Evolutionary conservation across 2,888 invertebrate species (phyloP).

Genomic region (Cheilosia vulpina): DNA sequence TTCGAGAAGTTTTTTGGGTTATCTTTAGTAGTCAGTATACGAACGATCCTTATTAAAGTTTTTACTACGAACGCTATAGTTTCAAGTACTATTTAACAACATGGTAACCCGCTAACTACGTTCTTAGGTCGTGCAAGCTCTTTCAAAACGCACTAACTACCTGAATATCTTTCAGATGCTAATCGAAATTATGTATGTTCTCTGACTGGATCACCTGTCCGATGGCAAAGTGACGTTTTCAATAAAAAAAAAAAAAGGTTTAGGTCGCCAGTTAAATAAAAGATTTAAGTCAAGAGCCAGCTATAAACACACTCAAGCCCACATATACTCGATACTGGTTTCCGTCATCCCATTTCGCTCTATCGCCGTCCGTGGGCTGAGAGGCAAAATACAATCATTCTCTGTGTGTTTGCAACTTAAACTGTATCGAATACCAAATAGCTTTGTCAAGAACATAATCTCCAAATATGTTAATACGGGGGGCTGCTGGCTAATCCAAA

Average conservation of each 20-base stretch:
- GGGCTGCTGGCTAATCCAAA: not conserved
- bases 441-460: not conserved
- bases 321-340: conserved; percentile 4
- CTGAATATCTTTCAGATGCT: no score
- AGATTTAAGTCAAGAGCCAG: conserved; percentile 8
- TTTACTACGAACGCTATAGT: no score
- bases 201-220: not conserved
- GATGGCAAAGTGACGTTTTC: not conserved
- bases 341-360: conserved; percentile 20
- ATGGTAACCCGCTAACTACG: no score
- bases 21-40: no score
- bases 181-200: not conserved
- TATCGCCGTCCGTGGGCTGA: not conserved
- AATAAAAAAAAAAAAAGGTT: not conserved
- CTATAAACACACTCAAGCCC: conserved; percentile 1
- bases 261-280: not conserved
- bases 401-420: not conserved
- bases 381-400: not conserved
- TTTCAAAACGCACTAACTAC: no score
- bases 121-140: no score
- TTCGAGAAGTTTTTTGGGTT: no score
- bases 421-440: conserved; percentile 3
- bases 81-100: no score
- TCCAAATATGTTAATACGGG: conserved; percentile 37
- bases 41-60: no score